Conservation (phyloP, 2,797 vertebrate species). For the Tapirus indicus region DNA sequence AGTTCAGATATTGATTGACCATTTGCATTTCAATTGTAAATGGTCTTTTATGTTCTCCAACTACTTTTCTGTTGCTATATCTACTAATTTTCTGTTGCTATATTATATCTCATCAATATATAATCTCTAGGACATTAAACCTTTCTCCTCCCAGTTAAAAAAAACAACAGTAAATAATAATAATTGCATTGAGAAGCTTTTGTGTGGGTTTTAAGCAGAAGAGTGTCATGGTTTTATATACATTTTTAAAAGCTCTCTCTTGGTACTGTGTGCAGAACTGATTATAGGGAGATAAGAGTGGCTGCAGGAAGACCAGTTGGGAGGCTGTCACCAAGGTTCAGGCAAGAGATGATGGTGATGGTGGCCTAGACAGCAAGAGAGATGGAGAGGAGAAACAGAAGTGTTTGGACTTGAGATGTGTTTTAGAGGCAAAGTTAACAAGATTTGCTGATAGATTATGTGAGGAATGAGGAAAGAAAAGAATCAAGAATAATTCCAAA, state of each 20-base stretch:
- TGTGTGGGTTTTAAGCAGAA: background rate
- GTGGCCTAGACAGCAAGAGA: background rate
- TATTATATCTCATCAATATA: background rate
- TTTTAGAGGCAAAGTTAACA: constrained; percentile 3
- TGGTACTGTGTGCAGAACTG: background rate
- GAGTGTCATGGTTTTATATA: background rate
- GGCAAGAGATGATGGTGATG: background rate
- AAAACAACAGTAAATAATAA: background rate
- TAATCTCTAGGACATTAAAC: background rate
- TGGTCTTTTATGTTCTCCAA: background rate
- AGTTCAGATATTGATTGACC: constrained; percentile 22
- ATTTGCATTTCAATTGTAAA: background rate
- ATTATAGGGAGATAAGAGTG: accelerated
- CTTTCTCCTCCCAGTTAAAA: background rate
- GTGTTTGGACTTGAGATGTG: background rate
- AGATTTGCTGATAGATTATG: background rate
- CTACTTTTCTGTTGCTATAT: background rate
- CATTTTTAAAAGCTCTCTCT: background rate
- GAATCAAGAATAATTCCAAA: background rate
- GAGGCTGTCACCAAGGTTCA: background rate
- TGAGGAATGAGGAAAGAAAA: background rate
- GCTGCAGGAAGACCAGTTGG: background rate
- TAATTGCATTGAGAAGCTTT: background rate
- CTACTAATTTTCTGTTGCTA: constrained; percentile 31
- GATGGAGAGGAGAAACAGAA: background rate